Evolutionary conservation across 2,797 vertebrate species (phyloP), one percentile per base, ranked within the genome.

Genomic region (Helostoma temminkii): DNA sequence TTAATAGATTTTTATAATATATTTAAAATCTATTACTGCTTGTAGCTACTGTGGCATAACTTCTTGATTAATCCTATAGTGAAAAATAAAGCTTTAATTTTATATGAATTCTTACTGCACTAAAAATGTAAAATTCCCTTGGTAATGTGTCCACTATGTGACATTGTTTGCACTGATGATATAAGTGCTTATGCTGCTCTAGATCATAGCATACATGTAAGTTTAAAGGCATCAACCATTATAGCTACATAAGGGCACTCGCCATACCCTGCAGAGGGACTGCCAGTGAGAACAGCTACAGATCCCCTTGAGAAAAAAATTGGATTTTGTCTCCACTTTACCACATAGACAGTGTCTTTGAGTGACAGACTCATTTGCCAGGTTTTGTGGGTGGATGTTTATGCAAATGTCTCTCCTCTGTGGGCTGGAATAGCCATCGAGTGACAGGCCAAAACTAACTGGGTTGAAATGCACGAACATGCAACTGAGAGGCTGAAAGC

Each of bases 341-440:
- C 82, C 88, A 88, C 90, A 88, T 71, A 88, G 88, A 88, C 85
- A 88, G 84, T 88, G 76, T 79, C 68, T 87, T 78, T 92, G 90
- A 94, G 82, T 92, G 92, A 93, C 93, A 93, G 89, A 89, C 82
- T 92, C 91, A 93, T 93, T 94, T 93, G 86, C 91, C 88, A 83
- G 82, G 82, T 91, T 91, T 91, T 89, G 93, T 91, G 89, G 89
- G 85, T 84, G 84, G 91, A 92, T 93, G 92, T 93, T 93, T 91
- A 94, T 93, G 91, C 85, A 93, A 93, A 93, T 93, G 88, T 64
- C n/a, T 92, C 82, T 82, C 81, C 82, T 85, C 81, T 73, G 81
- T 86, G 86, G 85, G 83, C 82, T 91, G 89, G 90, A 92, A 93
- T 92, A 92, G 92, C 86, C 87, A 82, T 86, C 71, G 80, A 74